A percentile compares a stretch with the other conserved stretches of the same genome.
Evolutionary conservation across 2,113 vertebrate species (phyloP).

Genomic region (Thamnophis sirtalis): DNA sequence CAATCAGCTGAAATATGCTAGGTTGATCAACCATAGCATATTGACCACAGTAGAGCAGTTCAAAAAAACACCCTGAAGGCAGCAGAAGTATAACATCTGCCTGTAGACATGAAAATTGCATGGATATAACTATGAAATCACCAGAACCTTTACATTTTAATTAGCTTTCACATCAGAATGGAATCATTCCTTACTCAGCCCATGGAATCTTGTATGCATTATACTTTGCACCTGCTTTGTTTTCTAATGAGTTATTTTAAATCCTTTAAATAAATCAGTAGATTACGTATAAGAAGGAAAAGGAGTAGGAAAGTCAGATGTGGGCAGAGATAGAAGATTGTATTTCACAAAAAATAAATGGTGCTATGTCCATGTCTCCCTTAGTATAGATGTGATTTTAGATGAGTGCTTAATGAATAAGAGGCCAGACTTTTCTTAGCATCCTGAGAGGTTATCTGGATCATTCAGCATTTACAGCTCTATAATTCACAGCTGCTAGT

Average conservation of each 20-base stretch:
- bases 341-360: not conserved
- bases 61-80: not conserved
- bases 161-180: not conserved
- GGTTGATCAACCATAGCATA: not conserved
- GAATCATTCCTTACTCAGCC: not conserved
- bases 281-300: not conserved
- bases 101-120: not conserved
- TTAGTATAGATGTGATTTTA: not conserved
- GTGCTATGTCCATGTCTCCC: not conserved
- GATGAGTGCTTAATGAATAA: not conserved
- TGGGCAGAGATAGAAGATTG: not conserved
- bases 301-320: not conserved
- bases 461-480: not conserved
- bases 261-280: not conserved
- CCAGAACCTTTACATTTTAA: not conserved
- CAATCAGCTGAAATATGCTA: not conserved
- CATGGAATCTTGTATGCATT: not conserved
- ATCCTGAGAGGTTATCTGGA: not conserved
- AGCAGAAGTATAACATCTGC: not conserved
- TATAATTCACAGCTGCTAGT: conserved; percentile 3
- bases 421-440: not conserved
- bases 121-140: not conserved
- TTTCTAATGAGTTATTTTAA: not conserved
- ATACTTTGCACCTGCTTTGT: not conserved
- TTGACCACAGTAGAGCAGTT: not conserved